Evolutionary conservation across 2,113 vertebrate genomes (phyloP).

Genomic region (Ciconia maguari): DNA sequence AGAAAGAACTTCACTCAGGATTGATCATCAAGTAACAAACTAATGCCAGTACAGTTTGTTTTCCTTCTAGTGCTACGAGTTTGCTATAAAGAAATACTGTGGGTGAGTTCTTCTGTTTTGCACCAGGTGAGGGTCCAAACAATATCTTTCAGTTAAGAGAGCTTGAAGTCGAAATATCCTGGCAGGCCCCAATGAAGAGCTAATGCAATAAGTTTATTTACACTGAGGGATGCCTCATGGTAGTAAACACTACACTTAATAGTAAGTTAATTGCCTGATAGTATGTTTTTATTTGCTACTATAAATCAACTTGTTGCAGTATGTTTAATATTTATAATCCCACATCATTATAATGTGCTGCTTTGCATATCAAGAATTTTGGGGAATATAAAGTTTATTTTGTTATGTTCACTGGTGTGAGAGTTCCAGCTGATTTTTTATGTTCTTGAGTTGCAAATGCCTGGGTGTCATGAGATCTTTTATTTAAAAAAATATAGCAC

Average conservation of each 20-base stretch:
- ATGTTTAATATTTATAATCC: background rate
- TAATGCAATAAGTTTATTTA: background rate
- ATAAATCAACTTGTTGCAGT: background rate
- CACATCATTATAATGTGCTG: background rate
- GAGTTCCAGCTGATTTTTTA: background rate
- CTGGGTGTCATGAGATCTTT: conserved; percentile 64
- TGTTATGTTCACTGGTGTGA: background rate
- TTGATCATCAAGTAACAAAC: background rate
- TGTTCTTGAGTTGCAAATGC: conserved; percentile 36
- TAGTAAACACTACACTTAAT: background rate
- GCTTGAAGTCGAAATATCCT: background rate
- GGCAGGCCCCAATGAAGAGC: background rate
- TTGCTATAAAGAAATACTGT: background rate
- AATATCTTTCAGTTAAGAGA: background rate
- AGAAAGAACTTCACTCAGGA: background rate
- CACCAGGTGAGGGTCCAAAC: background rate
- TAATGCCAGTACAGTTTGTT: background rate
- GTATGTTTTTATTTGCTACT: background rate
- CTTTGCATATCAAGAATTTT: background rate
- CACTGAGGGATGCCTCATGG: background rate
- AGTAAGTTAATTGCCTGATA: background rate
- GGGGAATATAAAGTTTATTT: background rate
- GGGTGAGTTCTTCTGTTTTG: background rate
- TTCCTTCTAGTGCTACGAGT: background rate
- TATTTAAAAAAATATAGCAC: conserved; percentile 52